Base-by-base conservation (phyloP, 2,797 vertebrate genomes). In the Mastacembelus armatus region DNA sequence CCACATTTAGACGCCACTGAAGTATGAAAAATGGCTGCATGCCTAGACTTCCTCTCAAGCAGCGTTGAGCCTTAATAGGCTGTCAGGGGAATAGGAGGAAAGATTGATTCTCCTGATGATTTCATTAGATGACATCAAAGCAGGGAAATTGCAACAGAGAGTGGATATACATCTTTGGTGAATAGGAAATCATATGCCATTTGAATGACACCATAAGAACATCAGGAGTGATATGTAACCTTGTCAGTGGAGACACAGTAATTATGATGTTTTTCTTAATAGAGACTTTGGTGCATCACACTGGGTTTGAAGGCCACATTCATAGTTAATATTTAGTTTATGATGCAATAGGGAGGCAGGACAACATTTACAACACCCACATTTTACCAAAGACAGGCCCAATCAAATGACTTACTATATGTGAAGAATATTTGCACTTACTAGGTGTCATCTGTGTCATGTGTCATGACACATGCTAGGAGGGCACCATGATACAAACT, bases 81-180 rank as follows among this genome's bases (percentile, higher is more conserved):
- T 87, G 83, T 80, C 55, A 48, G 45, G 76, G 72, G 69, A 65
- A 66, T 39, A 66, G 73, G 61, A 81, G 76, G 68, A 71, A 77
- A 72, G 78, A 85, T 67, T 75, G 81, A 86, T 87, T 60, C 87
- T 85, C 77, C 61, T 81, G 75, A 77, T 87, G 81, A 85, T 90
- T 88, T 85, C 64, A 81, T 90, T 87, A 85, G 54, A 86, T 84
- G 57, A 84, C 88, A 87, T 90, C 80, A 89, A 87, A 84, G 85
- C 73, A 49, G 62, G 81, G 52, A 84, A 88, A 89, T 71, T 73
- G 74, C 77, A 78, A 36, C 61, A 72, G 78, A 83, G 74, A 79
- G 64, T 45, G 11, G 64, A 68, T 79, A 83, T 74, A 50, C 65
- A 42, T 87, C 52, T 77, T 77, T 4, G 0, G 45, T 68, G 80